Percentiles rank a stretch among this genome's conserved stretches.
Conservation (phyloP, 2,797 vertebrate genomes). For the Chelonia mydas region DNA sequence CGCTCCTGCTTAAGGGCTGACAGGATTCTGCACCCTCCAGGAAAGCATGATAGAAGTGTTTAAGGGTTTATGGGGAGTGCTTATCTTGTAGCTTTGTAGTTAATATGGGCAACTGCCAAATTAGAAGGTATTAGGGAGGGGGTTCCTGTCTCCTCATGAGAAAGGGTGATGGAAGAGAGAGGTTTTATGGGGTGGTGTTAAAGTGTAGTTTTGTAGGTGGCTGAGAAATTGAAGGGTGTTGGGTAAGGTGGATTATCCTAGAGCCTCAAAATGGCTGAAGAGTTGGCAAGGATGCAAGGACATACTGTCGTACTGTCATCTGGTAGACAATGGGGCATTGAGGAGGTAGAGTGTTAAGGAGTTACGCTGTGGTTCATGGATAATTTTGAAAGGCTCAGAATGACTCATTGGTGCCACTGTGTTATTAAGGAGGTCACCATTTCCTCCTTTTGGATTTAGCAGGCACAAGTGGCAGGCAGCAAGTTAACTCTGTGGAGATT, state of each 20-base stretch:
- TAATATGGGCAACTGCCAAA: not conserved
- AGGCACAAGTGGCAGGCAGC: not conserved
- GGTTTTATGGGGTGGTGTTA: not conserved
- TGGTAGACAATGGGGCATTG: fast-evolving
- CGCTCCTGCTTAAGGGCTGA: not conserved
- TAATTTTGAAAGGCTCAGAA: not conserved
- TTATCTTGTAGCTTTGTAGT: not conserved
- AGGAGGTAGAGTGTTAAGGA: not conserved
- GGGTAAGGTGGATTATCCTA: not conserved
- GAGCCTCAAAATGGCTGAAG: not conserved
- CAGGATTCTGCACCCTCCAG: fast-evolving
- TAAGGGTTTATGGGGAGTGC: not conserved
- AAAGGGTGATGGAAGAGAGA: not conserved
- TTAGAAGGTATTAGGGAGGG: not conserved
- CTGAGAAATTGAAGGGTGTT: not conserved
- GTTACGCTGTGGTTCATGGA: fast-evolving
- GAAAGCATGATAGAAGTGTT: not conserved
- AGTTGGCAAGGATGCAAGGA: conserved; percentile 2
- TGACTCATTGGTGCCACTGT: not conserved
- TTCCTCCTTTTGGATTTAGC: not conserved
- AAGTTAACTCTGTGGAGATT: not conserved
- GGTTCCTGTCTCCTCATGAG: not conserved
- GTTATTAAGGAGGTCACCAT: not conserved
- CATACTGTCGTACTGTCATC: fast-evolving
- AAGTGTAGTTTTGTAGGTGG: not conserved